Conservation (phyloP, 2,797 vertebrate species). For the Chelon labrosus region DNA sequence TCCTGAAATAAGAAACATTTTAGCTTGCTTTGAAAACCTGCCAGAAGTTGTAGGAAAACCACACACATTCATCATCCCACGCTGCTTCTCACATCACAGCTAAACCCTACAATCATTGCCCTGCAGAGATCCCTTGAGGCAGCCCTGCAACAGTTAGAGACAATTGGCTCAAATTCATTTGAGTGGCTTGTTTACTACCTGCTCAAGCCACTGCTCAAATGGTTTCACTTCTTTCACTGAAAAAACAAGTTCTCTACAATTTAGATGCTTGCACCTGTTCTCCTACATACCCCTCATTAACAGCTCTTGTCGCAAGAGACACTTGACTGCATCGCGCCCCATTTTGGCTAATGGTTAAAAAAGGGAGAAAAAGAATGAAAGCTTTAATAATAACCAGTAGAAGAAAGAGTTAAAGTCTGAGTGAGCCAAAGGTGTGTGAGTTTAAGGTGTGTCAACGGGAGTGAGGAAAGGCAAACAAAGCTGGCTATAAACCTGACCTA, state of each 20-base stretch:
- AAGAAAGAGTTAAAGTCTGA: slow-evolving; percentile 5
- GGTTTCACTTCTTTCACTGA: slow-evolving; percentile 1
- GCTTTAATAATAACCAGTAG: neutral
- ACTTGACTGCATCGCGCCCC: slow-evolving; percentile 33
- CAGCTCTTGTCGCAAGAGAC: neutral
- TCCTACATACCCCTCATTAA: neutral
- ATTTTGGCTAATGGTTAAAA: slow-evolving; percentile 22
- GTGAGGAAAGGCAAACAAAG: neutral
- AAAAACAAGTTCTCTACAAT: slow-evolving; percentile 20
- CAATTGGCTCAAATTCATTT: slow-evolving; percentile 47
- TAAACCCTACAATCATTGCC: slow-evolving; percentile 12
- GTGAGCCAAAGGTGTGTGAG: slow-evolving; percentile 17
- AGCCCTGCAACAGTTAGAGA: slow-evolving; percentile 13
- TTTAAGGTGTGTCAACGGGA: slow-evolving; percentile 18
- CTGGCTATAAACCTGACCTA: neutral
- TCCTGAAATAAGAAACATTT: neutral
- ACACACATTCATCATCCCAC: neutral
- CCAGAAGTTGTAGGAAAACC: neutral
- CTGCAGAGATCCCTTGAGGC: slow-evolving; percentile 17
- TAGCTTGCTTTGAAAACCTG: neutral
- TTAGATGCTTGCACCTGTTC: neutral
- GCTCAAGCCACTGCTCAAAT: slow-evolving; percentile 1
- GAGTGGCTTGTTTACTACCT: slow-evolving; percentile 18
- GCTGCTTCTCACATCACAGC: slow-evolving; percentile 1
- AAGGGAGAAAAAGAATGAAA: neutral